phyloP scores from a whole-genome alignment of 2,113 vertebrate genomes.

The Gymnobelideus leadbeateri region DNA sequence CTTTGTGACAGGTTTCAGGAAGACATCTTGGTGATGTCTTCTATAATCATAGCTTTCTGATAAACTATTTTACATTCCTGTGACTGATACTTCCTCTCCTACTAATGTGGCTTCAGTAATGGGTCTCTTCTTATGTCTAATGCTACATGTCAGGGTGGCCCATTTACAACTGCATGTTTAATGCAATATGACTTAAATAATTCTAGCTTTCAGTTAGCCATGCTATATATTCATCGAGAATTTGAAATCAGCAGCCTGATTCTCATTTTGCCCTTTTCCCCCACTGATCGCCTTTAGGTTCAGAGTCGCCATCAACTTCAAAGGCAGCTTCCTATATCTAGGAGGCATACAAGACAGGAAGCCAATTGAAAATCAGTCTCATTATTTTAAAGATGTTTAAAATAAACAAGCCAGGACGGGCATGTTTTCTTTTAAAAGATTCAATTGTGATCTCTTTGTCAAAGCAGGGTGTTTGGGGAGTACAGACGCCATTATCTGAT shows the following conservation, averaged over 20 bases:
- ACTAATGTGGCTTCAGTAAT: fast-evolving
- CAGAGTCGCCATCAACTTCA: conserved; percentile 33
- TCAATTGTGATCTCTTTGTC: conserved; percentile 30
- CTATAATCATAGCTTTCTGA: neutral
- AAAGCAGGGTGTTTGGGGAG: conserved; percentile 31
- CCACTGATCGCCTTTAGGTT: neutral
- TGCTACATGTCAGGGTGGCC: neutral
- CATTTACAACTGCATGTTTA: neutral
- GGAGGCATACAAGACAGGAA: conserved; percentile 40
- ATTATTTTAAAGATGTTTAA: conserved; percentile 63
- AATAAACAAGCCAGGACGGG: conserved; percentile 51
- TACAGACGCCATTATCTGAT: conserved; percentile 47
- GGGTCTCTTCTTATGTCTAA: neutral
- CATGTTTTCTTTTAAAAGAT: conserved; percentile 55
- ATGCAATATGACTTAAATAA: neutral
- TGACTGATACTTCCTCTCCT: neutral
- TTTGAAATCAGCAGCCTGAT: conserved; percentile 44
- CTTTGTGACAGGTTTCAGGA: conserved; percentile 32
- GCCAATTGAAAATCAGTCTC: conserved; percentile 54
- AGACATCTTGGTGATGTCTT: neutral
- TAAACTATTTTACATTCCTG: conserved; percentile 1
- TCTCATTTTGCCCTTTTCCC: conserved; percentile 35
- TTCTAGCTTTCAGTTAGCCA: neutral
- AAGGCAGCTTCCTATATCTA: conserved; percentile 16
- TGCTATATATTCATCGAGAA: neutral